Percentiles rank a stretch among this genome's conserved stretches.
Conservation (phyloP, 2,113 vertebrate genomes). For the Solenodon paradoxus region DNA sequence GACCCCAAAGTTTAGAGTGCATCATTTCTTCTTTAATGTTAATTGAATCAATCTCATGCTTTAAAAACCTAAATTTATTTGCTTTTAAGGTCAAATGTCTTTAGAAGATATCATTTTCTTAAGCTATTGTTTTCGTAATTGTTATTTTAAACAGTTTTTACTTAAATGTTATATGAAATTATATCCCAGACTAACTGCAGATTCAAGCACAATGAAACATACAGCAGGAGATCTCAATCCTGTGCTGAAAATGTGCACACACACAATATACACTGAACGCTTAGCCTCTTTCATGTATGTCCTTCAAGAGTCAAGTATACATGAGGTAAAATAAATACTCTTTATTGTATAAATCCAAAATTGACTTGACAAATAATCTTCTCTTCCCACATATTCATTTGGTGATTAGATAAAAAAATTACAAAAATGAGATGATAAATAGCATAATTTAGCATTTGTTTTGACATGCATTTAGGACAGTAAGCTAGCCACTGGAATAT, state of each 20-base stretch:
- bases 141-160: not conserved
- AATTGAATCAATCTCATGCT: conserved; percentile 10
- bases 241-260: not conserved
- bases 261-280: too few relatives aligned
- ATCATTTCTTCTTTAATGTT: not conserved
- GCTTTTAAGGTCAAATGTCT: not conserved
- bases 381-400: not conserved
- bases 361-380: not conserved
- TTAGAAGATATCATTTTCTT: not conserved
- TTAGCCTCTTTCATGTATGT: too few relatives aligned
- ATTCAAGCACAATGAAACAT: not conserved
- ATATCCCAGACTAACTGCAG: not conserved
- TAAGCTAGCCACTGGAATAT: not conserved
- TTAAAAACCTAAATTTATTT: not conserved
- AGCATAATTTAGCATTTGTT: not conserved
- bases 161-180: not conserved
- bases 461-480: not conserved
- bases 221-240: not conserved
- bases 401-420: not conserved
- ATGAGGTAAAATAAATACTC: not conserved
- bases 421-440: not conserved
- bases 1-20: not conserved
- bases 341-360: not conserved
- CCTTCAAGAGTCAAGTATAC: not conserved
- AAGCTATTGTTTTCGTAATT: not conserved